Percentiles rank a stretch among this genome's conserved stretches.
These are phyloP conservation scores for Cerastis rubricosa DNA, from an alignment of 2,888 invertebrate species.

Conservation along the genomic window DNA sequence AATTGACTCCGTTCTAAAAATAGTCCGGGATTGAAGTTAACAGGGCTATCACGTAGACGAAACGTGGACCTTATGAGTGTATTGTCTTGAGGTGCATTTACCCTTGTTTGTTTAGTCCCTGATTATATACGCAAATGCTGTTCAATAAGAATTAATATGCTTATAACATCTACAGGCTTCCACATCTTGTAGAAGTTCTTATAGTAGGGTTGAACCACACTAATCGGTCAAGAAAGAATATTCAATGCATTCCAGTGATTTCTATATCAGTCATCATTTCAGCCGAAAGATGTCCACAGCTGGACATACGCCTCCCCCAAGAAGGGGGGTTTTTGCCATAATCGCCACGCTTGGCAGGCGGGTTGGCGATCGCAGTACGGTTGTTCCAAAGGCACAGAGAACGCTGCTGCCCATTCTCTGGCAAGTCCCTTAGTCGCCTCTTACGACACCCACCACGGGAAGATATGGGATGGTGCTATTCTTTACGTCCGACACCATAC, in stretches of 20 bases:
- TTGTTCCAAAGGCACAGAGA: too few relatives aligned
- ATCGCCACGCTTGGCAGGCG: too few relatives aligned
- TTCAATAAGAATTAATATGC: conserved; percentile 2
- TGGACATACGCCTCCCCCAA: too few relatives aligned
- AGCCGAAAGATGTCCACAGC: too few relatives aligned
- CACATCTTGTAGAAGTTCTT: neutral
- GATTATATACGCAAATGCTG: conserved; percentile 2
- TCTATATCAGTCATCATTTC: conserved; percentile 2
- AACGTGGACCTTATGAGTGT: conserved; percentile 63
- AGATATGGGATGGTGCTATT: too few relatives aligned
- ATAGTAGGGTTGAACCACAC: neutral
- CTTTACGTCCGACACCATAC: too few relatives aligned
- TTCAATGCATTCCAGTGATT: neutral
- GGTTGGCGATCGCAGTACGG: too few relatives aligned
- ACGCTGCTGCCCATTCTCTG: too few relatives aligned
- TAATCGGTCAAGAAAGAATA: neutral
- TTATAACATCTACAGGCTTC: too few relatives aligned
- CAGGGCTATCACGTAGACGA: conserved; percentile 62
- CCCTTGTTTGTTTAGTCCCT: conserved; percentile 14
- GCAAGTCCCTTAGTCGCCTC: too few relatives aligned
- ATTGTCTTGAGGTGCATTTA: conserved; percentile 48
- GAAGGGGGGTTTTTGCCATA: too few relatives aligned
- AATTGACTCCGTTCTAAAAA: conserved; percentile 86
- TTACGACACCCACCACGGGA: too few relatives aligned
- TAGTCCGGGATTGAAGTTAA: conserved; percentile 71